Conservation (phyloP, 1,140 invertebrate species). For the Drosophila insularis region DNA sequence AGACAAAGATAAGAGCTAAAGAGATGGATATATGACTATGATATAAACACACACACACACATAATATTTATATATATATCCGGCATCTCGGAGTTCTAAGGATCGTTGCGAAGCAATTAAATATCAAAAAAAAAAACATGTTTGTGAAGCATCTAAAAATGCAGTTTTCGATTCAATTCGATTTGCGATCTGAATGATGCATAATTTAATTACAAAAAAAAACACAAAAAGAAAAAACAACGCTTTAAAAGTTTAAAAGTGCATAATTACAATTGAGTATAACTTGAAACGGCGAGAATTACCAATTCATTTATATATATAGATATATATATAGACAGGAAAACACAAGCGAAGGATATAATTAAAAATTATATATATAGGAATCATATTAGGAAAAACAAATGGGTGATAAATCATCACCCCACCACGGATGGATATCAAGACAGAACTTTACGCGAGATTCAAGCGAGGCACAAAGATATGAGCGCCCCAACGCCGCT, state of each 20-base stretch:
- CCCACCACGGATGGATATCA: background rate
- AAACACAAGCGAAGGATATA: constrained; percentile 4
- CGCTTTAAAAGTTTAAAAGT: constrained; percentile 69
- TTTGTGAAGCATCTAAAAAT: constrained; percentile 44
- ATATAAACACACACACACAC: constrained; percentile 19
- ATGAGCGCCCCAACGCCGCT: background rate
- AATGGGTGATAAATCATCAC: background rate
- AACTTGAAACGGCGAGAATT: constrained; percentile 70
- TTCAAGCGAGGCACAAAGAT: constrained; percentile 4
- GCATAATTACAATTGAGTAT: constrained; percentile 64
- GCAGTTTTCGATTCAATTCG: constrained; percentile 47
- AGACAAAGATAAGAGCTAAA: constrained; percentile 53
- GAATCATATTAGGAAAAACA: background rate
- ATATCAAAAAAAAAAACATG: constrained; percentile 65
- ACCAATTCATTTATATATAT: too few relatives aligned
- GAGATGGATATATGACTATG: constrained; percentile 4
- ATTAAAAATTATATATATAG: background rate
- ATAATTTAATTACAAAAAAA: constrained; percentile 53
- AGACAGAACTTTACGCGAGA: background rate
- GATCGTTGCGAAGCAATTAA: constrained; percentile 63
- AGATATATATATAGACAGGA: too few relatives aligned
- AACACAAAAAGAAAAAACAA: constrained; percentile 63
- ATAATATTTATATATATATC: constrained; percentile 27
- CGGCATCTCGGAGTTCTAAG: constrained; percentile 16
- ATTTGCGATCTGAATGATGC: background rate